Conservation (phyloP, 2,888 invertebrate genomes). For the Sclerodermus sp. region DNA sequence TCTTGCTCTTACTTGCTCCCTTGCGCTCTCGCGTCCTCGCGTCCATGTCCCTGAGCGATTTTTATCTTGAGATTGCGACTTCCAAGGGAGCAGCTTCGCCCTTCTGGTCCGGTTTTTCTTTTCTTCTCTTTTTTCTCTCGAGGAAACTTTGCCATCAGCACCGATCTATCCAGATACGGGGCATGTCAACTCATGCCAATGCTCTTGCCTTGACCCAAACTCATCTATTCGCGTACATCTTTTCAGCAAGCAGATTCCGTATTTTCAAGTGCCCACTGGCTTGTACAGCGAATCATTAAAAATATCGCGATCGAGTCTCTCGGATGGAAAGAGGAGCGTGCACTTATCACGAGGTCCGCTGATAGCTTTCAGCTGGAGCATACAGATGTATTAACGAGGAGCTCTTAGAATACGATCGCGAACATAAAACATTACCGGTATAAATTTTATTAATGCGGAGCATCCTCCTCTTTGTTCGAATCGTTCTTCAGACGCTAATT, state of each 20-base stretch:
- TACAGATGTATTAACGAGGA: no score
- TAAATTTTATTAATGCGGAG: no score
- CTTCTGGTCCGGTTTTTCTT: neutral
- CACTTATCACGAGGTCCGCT: no score
- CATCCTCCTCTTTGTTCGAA: no score
- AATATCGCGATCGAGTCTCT: no score
- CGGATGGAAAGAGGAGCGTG: no score
- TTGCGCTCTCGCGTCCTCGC: neutral
- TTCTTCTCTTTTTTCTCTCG: neutral
- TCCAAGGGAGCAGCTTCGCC: constrained; percentile 21
- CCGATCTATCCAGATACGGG: neutral
- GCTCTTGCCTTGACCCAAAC: constrained; percentile 22
- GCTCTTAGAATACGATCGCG: no score
- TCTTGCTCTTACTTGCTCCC: neutral
- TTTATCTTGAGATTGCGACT: constrained; percentile 32
- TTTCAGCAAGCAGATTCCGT: neutral
- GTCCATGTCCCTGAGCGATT: constrained; percentile 26
- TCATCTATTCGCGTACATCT: constrained; percentile 8
- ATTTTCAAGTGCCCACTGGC: no score
- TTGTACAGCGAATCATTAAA: no score
- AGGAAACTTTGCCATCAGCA: neutral
- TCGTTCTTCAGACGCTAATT: no score
- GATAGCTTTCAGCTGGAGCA: no score
- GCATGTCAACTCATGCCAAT: neutral
- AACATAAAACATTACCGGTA: no score